phyloP scores from a whole-genome alignment of 1,140 invertebrate species.

The Drosophila erecta region DNA sequence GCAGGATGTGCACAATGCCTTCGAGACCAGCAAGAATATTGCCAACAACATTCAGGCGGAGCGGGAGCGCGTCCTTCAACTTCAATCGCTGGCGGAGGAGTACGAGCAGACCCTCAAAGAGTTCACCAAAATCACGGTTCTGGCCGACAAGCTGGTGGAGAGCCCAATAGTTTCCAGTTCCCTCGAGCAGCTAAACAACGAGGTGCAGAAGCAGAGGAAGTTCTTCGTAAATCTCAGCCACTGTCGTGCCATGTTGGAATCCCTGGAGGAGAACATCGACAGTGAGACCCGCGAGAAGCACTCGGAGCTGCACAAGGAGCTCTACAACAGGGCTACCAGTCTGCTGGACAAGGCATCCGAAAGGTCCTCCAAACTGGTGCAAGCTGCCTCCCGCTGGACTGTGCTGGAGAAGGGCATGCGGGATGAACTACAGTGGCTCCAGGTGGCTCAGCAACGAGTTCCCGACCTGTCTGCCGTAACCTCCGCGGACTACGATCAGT shows the following conservation, averaged over 20 bases:
- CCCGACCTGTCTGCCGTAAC: constrained; percentile 91
- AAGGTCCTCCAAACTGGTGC: constrained; percentile 91
- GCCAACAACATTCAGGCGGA: constrained; percentile 89
- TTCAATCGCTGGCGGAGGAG: constrained; percentile 91
- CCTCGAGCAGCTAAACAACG: constrained; percentile 91
- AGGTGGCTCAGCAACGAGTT: constrained; percentile 91
- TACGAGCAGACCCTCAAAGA: constrained; percentile 94
- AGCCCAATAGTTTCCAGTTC: constrained; percentile 90
- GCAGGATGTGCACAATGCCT: constrained; percentile 87
- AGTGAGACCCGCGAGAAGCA: constrained; percentile 90
- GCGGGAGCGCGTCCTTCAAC: constrained; percentile 90
- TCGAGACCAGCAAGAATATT: constrained; percentile 89
- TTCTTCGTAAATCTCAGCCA: constrained; percentile 95
- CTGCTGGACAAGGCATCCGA: constrained; percentile 92
- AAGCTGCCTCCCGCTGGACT: constrained; percentile 93
- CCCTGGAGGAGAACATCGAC: constrained; percentile 92
- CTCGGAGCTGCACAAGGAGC: constrained; percentile 89
- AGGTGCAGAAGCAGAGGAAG: constrained; percentile 94
- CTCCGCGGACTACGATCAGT: constrained; percentile 92
- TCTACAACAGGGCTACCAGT: constrained; percentile 90
- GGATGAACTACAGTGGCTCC: constrained; percentile 92
- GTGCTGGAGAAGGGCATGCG: constrained; percentile 91
- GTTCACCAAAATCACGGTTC: constrained; percentile 92
- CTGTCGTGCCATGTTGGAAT: constrained; percentile 92
- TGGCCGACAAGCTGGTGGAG: constrained; percentile 91